These are phyloP conservation scores for Halcyon malimbica DNA, from an alignment of 2,113 vertebrate genomes.

Conservation along the genomic window DNA sequence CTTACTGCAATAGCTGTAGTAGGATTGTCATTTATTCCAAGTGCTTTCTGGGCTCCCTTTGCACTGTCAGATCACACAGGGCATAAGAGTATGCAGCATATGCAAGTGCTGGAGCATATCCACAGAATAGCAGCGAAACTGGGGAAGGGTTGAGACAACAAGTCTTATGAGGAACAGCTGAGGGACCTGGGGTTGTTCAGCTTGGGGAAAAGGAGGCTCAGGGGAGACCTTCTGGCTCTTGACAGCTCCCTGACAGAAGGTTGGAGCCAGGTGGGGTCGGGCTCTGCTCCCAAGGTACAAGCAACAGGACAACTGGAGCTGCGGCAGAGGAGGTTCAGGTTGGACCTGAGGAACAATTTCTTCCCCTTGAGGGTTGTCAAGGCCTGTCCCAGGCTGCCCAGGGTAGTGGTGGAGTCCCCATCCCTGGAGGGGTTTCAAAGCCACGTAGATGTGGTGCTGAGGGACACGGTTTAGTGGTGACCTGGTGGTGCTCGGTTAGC, in stretches of 20 bases:
- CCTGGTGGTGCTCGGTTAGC: too few species aligned
- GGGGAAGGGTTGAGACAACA: too few species aligned
- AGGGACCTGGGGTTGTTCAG: background rate
- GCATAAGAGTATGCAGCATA: accelerated
- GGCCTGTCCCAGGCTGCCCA: background rate
- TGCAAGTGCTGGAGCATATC: background rate
- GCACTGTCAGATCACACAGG: background rate
- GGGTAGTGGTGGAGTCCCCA: too few species aligned
- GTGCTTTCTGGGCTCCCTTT: background rate
- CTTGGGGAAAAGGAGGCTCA: background rate
- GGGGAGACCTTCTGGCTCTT: background rate
- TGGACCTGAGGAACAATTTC: background rate
- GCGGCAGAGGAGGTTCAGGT: background rate
- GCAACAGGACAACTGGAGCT: background rate
- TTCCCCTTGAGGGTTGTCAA: background rate
- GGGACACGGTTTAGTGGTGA: too few species aligned
- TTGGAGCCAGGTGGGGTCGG: background rate
- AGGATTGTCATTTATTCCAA: background rate
- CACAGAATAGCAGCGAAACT: background rate
- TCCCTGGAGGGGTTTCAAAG: too few species aligned
- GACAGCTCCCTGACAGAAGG: background rate
- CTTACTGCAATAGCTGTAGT: background rate
- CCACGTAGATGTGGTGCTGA: too few species aligned
- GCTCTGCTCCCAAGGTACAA: background rate
- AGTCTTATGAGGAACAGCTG: too few species aligned